Conservation (phyloP, 2,888 invertebrate genomes). For the Dryobotodes eremita region DNA sequence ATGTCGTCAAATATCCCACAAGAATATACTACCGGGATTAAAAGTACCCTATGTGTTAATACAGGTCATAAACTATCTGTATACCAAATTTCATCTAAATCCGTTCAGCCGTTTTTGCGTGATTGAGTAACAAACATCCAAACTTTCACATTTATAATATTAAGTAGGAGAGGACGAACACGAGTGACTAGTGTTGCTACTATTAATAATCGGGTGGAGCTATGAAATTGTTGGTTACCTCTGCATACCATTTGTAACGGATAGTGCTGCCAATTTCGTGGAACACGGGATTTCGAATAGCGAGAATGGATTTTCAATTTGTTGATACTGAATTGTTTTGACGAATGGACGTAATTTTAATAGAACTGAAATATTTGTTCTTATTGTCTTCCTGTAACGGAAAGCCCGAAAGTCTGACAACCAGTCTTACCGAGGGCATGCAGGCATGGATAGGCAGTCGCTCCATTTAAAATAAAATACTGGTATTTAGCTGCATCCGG, state of each 20-base stretch:
- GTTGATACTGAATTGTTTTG: too few relatives aligned
- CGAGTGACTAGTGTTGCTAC: slow-evolving; percentile 12
- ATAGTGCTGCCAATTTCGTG: slow-evolving; percentile 39
- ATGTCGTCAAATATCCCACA: not conserved
- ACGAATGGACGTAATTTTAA: too few relatives aligned
- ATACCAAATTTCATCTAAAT: not conserved
- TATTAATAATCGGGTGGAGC: slow-evolving; percentile 54
- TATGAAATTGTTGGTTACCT: slow-evolving; percentile 59
- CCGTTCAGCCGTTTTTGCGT: not conserved
- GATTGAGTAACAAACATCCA: not conserved
- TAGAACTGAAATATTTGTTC: too few relatives aligned
- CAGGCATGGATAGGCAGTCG: too few relatives aligned
- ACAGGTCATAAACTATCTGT: not conserved
- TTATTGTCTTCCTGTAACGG: too few relatives aligned
- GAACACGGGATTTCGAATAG: not conserved
- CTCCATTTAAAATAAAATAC: too few relatives aligned
- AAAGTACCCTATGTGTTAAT: not conserved
- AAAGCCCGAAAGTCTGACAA: too few relatives aligned
- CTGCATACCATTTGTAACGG: slow-evolving; percentile 16
- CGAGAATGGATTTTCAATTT: too few relatives aligned
- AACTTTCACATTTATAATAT: not conserved
- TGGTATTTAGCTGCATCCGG: too few relatives aligned
- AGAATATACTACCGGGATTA: not conserved
- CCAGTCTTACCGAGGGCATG: too few relatives aligned
- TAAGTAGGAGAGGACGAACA: not conserved